Evolutionary conservation across 2,888 invertebrate genomes (phyloP).

Genomic region (Spodoptera littoralis): DNA sequence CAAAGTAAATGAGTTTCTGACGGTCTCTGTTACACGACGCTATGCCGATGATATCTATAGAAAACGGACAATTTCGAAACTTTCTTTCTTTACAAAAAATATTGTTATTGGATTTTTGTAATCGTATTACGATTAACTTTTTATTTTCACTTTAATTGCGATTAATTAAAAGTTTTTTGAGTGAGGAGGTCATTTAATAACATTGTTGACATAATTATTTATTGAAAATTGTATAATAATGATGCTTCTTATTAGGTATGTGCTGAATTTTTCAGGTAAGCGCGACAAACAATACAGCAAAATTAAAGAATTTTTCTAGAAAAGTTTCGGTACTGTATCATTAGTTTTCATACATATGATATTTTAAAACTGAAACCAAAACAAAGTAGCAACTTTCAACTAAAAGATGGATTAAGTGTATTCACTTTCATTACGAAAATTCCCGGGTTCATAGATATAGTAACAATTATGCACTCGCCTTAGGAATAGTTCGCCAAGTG

Average conservation of each 20-base stretch:
- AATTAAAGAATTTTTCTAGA: too few relatives aligned
- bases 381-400: too few relatives aligned
- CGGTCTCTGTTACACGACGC: slow-evolving; percentile 11
- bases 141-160: slow-evolving; percentile 4
- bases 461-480: slow-evolving; percentile 59
- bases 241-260: too few relatives aligned
- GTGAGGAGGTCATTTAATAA: slow-evolving; percentile 23
- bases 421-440: slow-evolving; percentile 4
- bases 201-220: not conserved
- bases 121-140: not conserved
- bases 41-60: slow-evolving; percentile 28
- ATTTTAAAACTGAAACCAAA: too few relatives aligned
- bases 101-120: slow-evolving; percentile 26
- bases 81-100: slow-evolving; percentile 24
- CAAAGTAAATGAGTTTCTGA: slow-evolving; percentile 18
- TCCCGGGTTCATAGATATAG: slow-evolving; percentile 16
- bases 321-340: too few relatives aligned
- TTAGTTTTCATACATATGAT: too few relatives aligned
- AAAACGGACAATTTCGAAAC: slow-evolving; percentile 24
- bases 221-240: too few relatives aligned
- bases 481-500: slow-evolving; percentile 85
- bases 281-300: too few relatives aligned
- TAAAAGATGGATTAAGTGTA: not conserved
- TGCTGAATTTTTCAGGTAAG: too few relatives aligned
- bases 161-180: slow-evolving; percentile 30